Percentiles rank a stretch among this genome's conserved stretches.
Conservation (phyloP, 2,888 invertebrate genomes). For the Nudaria mundana region DNA sequence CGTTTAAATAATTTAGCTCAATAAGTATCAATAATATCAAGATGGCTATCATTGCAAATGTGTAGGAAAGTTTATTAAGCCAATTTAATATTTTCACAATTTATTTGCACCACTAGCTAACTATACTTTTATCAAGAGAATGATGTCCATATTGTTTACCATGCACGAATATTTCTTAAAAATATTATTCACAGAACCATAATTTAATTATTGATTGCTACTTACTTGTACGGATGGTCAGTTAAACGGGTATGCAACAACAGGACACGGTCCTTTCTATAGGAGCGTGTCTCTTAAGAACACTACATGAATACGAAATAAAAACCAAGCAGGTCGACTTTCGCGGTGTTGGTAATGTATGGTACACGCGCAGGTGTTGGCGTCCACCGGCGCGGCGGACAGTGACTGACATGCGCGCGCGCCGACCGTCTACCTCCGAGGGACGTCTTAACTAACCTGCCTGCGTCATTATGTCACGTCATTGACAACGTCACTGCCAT, state of each 20-base stretch:
- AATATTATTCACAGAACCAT: neutral
- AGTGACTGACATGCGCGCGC: constrained; percentile 53
- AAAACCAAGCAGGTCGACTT: constrained; percentile 56
- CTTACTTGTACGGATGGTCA: constrained; percentile 43
- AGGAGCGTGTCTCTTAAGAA: constrained; percentile 47
- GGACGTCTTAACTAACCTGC: constrained; percentile 25
- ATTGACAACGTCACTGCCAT: constrained; percentile 24
- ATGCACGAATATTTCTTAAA: neutral
- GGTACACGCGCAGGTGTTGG: constrained; percentile 53
- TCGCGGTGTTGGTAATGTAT: constrained; percentile 51
- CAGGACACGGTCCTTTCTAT: constrained; percentile 51
- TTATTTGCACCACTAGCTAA: neutral
- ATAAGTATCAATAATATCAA: no score
- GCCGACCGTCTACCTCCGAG: constrained; percentile 24
- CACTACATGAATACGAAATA: constrained; percentile 66
- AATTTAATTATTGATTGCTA: constrained; percentile 15
- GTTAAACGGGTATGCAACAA: constrained; percentile 36
- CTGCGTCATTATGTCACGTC: constrained; percentile 30
- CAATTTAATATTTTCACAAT: no score
- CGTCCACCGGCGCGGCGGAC: constrained; percentile 53
- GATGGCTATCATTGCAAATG: no score
- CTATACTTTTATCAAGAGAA: neutral
- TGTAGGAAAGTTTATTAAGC: no score
- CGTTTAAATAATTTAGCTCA: no score
- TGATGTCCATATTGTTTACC: neutral